Conservation (phyloP, 2,113 vertebrate species). For the Zosterops hypoxanthus region DNA sequence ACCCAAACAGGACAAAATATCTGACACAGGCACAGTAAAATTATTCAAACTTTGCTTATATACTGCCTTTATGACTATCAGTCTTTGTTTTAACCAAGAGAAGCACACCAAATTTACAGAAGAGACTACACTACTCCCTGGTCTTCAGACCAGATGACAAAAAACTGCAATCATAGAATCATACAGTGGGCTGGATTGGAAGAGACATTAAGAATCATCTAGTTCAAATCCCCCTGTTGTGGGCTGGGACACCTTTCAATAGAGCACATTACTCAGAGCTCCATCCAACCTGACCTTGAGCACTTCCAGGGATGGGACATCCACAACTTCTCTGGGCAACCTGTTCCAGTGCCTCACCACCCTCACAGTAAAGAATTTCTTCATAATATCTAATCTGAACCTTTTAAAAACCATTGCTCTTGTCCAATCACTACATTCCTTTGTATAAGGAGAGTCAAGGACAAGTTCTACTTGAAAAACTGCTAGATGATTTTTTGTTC, state of each 20-base stretch:
- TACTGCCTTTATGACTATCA: not conserved
- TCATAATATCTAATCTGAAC: not conserved
- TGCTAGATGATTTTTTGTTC: not conserved
- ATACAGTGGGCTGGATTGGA: not conserved
- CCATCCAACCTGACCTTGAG: not conserved
- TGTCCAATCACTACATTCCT: not conserved
- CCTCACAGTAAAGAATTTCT: not conserved
- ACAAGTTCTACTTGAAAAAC: not conserved
- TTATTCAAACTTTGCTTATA: not conserved
- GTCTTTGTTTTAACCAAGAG: not conserved
- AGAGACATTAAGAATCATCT: not conserved
- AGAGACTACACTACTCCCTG: not conserved
- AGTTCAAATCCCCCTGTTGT: not conserved
- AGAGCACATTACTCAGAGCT: not conserved
- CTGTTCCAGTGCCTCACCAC: not conserved
- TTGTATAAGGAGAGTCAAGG: not conserved
- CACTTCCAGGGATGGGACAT: not conserved
- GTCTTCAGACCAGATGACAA: not conserved
- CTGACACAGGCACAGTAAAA: not conserved
- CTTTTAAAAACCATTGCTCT: not conserved
- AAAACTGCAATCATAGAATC: not conserved
- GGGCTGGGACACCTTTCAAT: not conserved
- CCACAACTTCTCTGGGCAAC: not conserved
- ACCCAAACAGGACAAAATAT: not conserved
- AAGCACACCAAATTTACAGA: not conserved